phyloP scores from a whole-genome alignment of 2,888 invertebrate genomes.

The Marasmarcha lunaedactyla region DNA sequence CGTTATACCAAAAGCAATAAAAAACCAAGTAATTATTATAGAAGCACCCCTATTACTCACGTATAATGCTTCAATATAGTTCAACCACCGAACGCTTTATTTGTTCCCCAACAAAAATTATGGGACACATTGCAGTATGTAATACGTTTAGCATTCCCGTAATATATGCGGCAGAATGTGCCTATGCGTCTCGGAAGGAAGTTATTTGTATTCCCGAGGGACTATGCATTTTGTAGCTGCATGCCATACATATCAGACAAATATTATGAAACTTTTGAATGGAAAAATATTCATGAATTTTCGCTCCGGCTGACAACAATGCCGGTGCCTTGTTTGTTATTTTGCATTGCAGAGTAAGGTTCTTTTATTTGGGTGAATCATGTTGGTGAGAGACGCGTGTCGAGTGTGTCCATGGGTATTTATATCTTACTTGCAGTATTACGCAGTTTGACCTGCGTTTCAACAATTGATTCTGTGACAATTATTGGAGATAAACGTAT shows the following conservation, averaged over 20 bases:
- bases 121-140: slow-evolving; percentile 22
- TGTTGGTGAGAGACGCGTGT: too few relatives aligned
- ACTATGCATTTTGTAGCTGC: slow-evolving; percentile 35
- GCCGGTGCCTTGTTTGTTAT: neutral
- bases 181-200: slow-evolving; percentile 30
- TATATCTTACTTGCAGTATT: too few relatives aligned
- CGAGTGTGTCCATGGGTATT: too few relatives aligned
- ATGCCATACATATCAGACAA: slow-evolving; percentile 17
- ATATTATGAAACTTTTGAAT: slow-evolving; percentile 27
- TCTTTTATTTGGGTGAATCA: too few relatives aligned
- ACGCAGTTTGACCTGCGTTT: too few relatives aligned
- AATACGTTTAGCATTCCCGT: slow-evolving; percentile 38
- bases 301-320: slow-evolving; percentile 2
- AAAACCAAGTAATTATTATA: too few relatives aligned
- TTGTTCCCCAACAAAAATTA: slow-evolving; percentile 20
- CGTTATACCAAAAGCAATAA: too few relatives aligned
- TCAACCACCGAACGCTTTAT: neutral
- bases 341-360: too few relatives aligned
- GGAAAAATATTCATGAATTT: slow-evolving; percentile 13
- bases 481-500: too few relatives aligned
- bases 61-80: neutral
- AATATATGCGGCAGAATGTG: slow-evolving; percentile 35
- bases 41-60: too few relatives aligned
- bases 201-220: slow-evolving; percentile 47
- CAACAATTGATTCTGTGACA: too few relatives aligned